Evolutionary conservation across 2,797 vertebrate species (phyloP), one percentile per base, ranked within the genome.

Genomic region (Lerista edwardsae): DNA sequence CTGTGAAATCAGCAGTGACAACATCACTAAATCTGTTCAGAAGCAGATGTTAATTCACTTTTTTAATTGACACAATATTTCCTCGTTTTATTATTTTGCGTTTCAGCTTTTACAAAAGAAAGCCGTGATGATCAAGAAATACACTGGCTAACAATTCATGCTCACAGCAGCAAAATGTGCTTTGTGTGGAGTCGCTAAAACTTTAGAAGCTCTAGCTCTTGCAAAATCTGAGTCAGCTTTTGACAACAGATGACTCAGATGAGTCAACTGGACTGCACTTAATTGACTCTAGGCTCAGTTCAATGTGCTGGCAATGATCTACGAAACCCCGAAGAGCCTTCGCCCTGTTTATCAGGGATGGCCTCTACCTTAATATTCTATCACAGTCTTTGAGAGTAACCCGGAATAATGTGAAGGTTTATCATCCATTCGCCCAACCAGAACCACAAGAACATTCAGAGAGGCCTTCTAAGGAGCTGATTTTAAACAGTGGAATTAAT

Each of bases 91-190:
- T 84, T 41, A 75, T 29, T 71, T 31, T 8, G 1, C n/a, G 85
- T 87, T 79, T 81, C 10, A 85, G 64, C 25, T 73, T 88, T 84
- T 86, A 12, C 47, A 84, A 92, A 88, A 81, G 19, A 86, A 76
- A 36, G 68, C 74, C 83, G 9, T 86, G 77, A 61, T 85, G 77
- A 78, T 79, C 61, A 84, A 29, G 79, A 86, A 62, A 55, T 69
- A 91, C 87, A 79, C 76, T 68, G 83, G 82, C 73, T 81, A 89
- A 31, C 6, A 51, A 82, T 71, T 55, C 61, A 76, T 83, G 2
- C 4, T 65, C 69, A 80, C 88, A 34, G 84, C 71, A 87, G 5
- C 2, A 71, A 92, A 44, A 73, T 47, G 78, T 4, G 21, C 27
- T 77, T 76, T 67, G 27, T 62, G 6, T 29, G 27, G 2, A 36